Percentiles rank a stretch among this genome's conserved stretches.
These are phyloP conservation scores for Pseudolaguvia tuberculata DNA, from an alignment of 2,113 vertebrate genomes.

Conservation along the genomic window DNA sequence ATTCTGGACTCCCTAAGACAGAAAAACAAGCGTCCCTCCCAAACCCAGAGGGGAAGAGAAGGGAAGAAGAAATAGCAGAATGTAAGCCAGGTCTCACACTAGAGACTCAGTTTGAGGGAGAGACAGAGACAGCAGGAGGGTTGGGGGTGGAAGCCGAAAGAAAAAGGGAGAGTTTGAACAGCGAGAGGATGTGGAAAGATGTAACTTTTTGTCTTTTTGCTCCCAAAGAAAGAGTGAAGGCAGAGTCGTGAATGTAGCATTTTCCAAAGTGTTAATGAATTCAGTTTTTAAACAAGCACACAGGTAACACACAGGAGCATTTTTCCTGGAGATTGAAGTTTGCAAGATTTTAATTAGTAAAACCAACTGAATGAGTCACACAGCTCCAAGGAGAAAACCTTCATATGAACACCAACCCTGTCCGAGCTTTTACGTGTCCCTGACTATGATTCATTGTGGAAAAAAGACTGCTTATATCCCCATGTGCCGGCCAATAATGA, in stretches of 20 bases:
- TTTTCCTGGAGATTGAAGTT: constrained; percentile 31
- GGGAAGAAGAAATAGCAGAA: constrained; percentile 50
- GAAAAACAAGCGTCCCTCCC: constrained; percentile 58
- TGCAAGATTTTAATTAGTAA: constrained; percentile 31
- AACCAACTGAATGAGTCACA: constrained; percentile 16
- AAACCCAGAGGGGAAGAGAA: constrained; percentile 49
- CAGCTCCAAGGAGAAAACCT: constrained; percentile 2
- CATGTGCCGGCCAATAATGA: constrained; percentile 32
- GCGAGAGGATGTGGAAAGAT: constrained; percentile 3
- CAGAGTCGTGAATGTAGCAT: constrained; percentile 51
- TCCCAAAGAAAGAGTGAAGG: constrained; percentile 27
- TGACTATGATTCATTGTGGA: constrained; percentile 53
- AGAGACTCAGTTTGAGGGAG: constrained; percentile 34
- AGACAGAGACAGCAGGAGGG: not conserved
- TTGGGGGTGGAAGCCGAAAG: not conserved
- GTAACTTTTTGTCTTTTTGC: constrained; percentile 22
- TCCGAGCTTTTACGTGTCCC: constrained; percentile 34
- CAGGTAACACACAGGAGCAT: constrained; percentile 27
- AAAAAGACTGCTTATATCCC: constrained; percentile 49
- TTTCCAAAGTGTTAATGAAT: constrained; percentile 53
- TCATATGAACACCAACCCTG: constrained; percentile 27
- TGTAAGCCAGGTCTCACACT: constrained; percentile 50
- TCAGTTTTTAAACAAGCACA: constrained; percentile 20
- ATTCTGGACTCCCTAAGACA: constrained; percentile 48
- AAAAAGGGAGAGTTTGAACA: not conserved